Percentiles rank a stretch among this genome's conserved stretches.
Conservation (phyloP, 2,888 invertebrate genomes). For the Cataglyphis altisquamis region DNA sequence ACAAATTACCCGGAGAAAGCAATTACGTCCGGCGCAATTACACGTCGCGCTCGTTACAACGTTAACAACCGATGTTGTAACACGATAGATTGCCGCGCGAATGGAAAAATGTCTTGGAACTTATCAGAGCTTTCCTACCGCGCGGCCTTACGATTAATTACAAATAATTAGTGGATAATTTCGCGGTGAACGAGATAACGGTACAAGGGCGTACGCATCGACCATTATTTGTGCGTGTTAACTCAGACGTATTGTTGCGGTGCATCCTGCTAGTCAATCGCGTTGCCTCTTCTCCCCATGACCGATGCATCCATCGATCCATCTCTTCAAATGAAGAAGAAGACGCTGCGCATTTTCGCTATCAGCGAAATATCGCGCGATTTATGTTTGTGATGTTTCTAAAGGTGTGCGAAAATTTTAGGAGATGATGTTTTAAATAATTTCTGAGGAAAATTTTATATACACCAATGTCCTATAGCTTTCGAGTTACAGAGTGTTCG, state of each 20-base stretch:
- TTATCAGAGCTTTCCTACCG: background rate
- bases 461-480: too few species aligned
- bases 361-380: background rate
- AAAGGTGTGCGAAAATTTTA: too few species aligned
- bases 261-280: constrained; percentile 50
- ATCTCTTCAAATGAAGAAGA: background rate
- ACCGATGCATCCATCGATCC: background rate
- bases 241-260: constrained; percentile 60
- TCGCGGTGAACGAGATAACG: constrained; percentile 73
- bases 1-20: constrained; percentile 42
- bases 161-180: constrained; percentile 82
- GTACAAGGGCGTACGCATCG: constrained; percentile 69
- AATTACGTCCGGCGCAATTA: constrained; percentile 35
- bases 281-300: constrained; percentile 22
- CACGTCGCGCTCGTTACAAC: constrained; percentile 44
- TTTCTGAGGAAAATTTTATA: too few species aligned
- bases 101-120: constrained; percentile 8
- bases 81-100: constrained; percentile 31
- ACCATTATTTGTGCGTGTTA: constrained; percentile 62
- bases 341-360: background rate
- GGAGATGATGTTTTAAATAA: too few species aligned
- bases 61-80: constrained; percentile 47
- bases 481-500: too few species aligned
- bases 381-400: background rate
- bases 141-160: constrained; percentile 79